phyloP scores from a whole-genome alignment of 2,888 invertebrate genomes.

The Branchipolynoe longqiensis region DNA sequence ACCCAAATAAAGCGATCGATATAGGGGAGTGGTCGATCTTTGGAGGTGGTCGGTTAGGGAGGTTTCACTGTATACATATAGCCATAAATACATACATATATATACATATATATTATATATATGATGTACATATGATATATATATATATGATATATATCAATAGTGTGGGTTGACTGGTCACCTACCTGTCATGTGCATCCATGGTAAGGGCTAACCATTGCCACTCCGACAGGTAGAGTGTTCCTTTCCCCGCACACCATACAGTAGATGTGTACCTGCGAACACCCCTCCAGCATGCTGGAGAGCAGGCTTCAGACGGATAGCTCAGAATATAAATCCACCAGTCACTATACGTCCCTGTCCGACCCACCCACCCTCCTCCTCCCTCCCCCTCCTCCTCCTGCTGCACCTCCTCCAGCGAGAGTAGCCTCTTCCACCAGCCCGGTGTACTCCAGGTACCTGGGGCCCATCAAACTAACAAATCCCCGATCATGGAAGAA shows the following conservation, averaged over 20 bases:
- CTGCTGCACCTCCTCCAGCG: background rate
- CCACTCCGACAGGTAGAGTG: background rate
- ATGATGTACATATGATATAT: background rate
- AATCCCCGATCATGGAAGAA: no score
- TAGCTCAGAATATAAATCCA: conserved; percentile 33
- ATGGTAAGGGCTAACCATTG: background rate
- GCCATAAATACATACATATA: background rate
- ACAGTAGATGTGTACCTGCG: conserved; percentile 4
- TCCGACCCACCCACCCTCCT: conserved; percentile 1
- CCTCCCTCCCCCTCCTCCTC: background rate
- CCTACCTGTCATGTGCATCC: conserved; percentile 19
- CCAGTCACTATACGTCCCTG: conserved; percentile 41
- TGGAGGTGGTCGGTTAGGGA: no score
- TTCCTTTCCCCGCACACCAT: background rate
- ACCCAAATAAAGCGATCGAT: no score
- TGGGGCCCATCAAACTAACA: no score
- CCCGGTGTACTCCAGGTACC: no score
- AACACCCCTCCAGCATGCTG: conserved; percentile 30
- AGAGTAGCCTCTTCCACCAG: no score
- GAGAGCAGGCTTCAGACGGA: conserved; percentile 25
- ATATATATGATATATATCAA: background rate
- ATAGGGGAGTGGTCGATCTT: no score
- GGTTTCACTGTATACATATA: no score
- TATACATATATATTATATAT: background rate
- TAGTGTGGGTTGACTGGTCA: background rate